phyloP scores from a whole-genome alignment of 2,797 vertebrate genomes.

The Psittacula derbiana region DNA sequence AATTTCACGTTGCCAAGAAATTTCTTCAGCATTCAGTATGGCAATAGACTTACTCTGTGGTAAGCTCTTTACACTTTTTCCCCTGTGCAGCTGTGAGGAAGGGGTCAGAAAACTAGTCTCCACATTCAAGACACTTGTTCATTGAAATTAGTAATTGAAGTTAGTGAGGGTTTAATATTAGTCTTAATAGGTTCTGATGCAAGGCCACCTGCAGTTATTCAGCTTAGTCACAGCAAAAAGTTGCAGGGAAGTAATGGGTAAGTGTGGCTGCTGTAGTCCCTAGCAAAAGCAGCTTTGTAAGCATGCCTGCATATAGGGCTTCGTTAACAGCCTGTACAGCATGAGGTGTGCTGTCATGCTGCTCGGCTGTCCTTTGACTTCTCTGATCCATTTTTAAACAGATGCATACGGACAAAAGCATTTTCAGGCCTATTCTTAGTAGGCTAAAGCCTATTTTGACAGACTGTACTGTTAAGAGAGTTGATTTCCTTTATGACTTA shows the following conservation, averaged over 20 bases:
- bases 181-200: neutral
- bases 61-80: neutral
- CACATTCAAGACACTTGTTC: neutral
- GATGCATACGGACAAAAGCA: neutral
- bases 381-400: neutral
- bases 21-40: neutral
- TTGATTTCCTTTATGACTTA: neutral
- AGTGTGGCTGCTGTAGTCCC: neutral
- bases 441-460: neutral
- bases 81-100: neutral
- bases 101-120: neutral
- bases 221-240: neutral
- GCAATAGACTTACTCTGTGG: neutral
- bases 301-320: neutral
- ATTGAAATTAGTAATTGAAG: neutral
- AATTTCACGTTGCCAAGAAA: neutral
- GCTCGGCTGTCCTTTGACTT: neutral
- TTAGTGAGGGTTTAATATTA: neutral
- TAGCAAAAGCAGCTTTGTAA: neutral
- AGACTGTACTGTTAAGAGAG: neutral
- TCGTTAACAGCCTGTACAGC: neutral
- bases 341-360: neutral
- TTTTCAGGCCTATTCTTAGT: neutral
- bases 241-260: neutral
- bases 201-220: neutral